Evolutionary conservation across 2,888 invertebrate genomes (phyloP), one percentile per base, ranked within the genome.

Genomic region (Osedax frankpressi): DNA sequence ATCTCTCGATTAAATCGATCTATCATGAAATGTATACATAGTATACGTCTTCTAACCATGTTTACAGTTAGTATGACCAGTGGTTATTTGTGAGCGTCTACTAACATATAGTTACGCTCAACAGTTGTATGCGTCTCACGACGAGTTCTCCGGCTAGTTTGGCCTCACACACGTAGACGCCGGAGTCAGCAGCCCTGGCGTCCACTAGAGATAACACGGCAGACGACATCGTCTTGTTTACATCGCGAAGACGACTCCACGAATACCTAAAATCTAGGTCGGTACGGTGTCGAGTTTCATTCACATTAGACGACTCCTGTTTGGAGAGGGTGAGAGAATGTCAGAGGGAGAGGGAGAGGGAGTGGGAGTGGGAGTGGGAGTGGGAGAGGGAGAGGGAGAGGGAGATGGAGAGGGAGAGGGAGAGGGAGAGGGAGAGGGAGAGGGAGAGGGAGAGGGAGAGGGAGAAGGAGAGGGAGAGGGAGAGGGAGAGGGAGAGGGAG

Each of bases 311-410:
- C 44, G 44, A 11, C 44, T 44, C 44, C 44, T 44, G 44, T 11
- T 44, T 19, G 70, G 30, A 73, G 72, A 73, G 70, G 30, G 73
- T 73, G 73, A 62, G 30, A 73, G 72, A 74, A 30, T 27, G 69
- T 74, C 72, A 62, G 44, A 69, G 67, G 73, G 70, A 27, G 69
- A 73, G 73, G 62, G 68, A 59, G 62, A 63, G 62, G 6, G 24
- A n/a, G 70, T 14, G 3, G 29, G 14, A 74, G 27, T 62, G 71
- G 71, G 71, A 27, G 60, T 72, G 71, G 73, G 65, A 28, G 28
- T 74, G 67, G 44, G 30, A 71, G 70, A 75, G 71, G 30, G 30
- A 73, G 75, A 60, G 30, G 71, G 71, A 75, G 65, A 26, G 71
- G 73, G 75, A 69, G 28, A 75, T 73, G 73, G 44, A 28, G 73